Evolutionary conservation across 2,113 vertebrate genomes (phyloP), one percentile per base, ranked within the genome.

Genomic region (Scomber japonicus): DNA sequence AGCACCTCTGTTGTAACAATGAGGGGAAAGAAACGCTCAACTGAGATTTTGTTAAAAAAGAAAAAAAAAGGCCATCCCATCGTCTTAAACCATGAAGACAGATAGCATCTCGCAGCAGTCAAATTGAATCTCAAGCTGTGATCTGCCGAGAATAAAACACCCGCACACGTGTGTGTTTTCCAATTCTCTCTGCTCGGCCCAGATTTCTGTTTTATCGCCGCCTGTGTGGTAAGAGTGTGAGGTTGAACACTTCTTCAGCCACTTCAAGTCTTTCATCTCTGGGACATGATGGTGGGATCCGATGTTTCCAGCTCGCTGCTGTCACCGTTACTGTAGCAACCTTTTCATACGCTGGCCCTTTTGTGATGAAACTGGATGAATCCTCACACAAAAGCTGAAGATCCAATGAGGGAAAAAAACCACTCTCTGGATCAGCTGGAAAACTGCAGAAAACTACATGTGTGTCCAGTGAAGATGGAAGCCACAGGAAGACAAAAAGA

Each of bases 311-410:
- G 77, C 66, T 63, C 3, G 60, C 81, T 65, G 56, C 66, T 69
- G 68, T 64, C 80, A 57, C 71, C 15, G 82, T 89, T 87, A 74
- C 86, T 79, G 66, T 83, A 54, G 82, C 80, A 87, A 85, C 84
- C 82, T 76, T 27, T 82, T 79, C 55, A 78, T 78, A 81, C 0
- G 2, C 10, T 49, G 62, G 75, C 67, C 67, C 73, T 87, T 82
- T 78, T 85, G 75, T 78, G 49, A 86, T 78, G 72, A 84, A 67
- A 65, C 63, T 68, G 2, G 3, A 27, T 27, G 24, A 27, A 27
- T 68, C n/a, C 54, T 64, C 59, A 68, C n/a, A 48, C 30, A 73
- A 12, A 48, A 71, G 55, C 68, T 40, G 50, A 65, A 64, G n/a
- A 44, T 64, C 46, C 46, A 9, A 13, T 16, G 1, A 56, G 51